Evolutionary conservation across 2,888 invertebrate species (phyloP).

Genomic region (Plagiodera versicolora): DNA sequence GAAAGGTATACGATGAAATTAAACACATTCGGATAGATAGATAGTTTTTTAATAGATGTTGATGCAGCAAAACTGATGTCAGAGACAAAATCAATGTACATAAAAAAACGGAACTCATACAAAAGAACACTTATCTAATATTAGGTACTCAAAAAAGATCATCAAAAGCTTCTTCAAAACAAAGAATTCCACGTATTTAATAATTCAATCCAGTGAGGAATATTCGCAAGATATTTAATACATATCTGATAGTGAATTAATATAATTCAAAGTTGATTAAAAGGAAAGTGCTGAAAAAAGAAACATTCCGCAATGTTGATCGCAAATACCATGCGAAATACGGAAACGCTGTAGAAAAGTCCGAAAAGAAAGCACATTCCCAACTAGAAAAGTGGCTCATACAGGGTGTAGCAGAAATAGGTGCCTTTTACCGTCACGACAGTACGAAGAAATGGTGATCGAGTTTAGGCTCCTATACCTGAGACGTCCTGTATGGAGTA

Average conservation of each 20-base stretch:
- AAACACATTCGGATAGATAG: constrained; percentile 26
- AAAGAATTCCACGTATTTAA: constrained; percentile 15
- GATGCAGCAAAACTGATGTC: constrained; percentile 39
- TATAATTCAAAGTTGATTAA: not conserved
- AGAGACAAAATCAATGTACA: constrained; percentile 44
- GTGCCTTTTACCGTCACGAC: too few species aligned
- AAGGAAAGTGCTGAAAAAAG: not conserved
- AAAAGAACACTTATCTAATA: constrained; percentile 37
- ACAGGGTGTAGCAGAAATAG: too few species aligned
- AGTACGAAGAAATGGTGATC: too few species aligned
- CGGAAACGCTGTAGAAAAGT: not conserved
- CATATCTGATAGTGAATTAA: not conserved
- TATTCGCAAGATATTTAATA: not conserved
- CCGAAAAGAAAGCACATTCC: not conserved
- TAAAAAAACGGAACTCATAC: constrained; percentile 41
- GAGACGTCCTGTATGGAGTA: not conserved
- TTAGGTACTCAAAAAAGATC: constrained; percentile 35
- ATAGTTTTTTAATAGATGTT: constrained; percentile 39
- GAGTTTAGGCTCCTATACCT: too few species aligned
- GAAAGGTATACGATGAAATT: too few species aligned
- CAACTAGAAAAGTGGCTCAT: not conserved
- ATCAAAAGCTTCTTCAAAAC: constrained; percentile 29
- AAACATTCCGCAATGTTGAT: not conserved
- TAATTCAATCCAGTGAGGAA: constrained; percentile 1
- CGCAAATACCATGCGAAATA: not conserved